These are phyloP conservation scores for Poecilia latipinna DNA, from an alignment of 2,113 vertebrate species.

Conservation along the genomic window DNA sequence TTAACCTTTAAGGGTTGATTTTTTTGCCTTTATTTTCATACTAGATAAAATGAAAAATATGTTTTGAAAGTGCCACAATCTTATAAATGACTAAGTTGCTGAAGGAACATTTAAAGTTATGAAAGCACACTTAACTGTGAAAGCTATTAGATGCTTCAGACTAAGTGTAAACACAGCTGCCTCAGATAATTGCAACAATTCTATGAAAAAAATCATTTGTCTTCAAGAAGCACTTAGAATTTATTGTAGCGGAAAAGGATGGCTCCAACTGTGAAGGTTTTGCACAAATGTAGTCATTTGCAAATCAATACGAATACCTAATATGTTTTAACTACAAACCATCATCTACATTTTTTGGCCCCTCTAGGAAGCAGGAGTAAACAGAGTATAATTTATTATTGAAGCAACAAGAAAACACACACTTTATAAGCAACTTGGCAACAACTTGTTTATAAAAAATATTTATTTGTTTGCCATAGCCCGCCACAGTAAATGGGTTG, in stretches of 20 bases:
- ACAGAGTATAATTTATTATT: slow-evolving; percentile 33
- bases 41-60: background rate
- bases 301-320: slow-evolving; percentile 17
- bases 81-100: background rate
- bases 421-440: background rate
- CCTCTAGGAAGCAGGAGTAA: slow-evolving; percentile 18
- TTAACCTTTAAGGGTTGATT: slow-evolving; percentile 24
- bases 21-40: slow-evolving; percentile 14
- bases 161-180: background rate
- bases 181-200: background rate
- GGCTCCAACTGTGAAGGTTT: slow-evolving; percentile 34
- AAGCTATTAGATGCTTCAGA: background rate
- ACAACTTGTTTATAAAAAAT: slow-evolving; percentile 10
- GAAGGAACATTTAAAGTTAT: background rate
- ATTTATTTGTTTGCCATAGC: background rate
- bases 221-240: background rate
- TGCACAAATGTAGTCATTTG: slow-evolving; percentile 22
- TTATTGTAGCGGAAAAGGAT: background rate
- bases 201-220: background rate
- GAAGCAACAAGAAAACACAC: slow-evolving; percentile 27
- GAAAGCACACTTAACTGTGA: background rate
- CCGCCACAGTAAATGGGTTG: slow-evolving; percentile 8
- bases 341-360: slow-evolving; percentile 10
- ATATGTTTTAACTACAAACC: background rate
- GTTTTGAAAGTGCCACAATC: background rate